Base-by-base conservation (phyloP, 1,140 invertebrate genomes). In the Drosophila fuyamai region DNA sequence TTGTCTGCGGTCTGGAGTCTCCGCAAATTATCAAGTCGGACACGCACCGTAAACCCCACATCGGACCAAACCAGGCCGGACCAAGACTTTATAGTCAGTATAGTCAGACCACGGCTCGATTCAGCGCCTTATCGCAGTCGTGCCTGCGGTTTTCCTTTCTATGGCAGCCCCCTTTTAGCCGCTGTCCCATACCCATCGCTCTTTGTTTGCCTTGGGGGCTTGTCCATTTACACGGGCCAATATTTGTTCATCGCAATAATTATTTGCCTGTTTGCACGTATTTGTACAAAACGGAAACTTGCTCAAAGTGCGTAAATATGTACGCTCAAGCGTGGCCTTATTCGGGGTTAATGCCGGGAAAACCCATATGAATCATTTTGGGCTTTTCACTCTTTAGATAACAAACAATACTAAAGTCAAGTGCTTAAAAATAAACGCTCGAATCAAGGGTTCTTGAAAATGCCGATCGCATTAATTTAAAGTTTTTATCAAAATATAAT, bases 161-260 rank as follows among this genome's bases (percentile, higher is more conserved):
- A 76, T 79, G 85, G 77, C 79, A 79, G 60, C 16, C 35, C 38
- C 36, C n/a, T 35, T 9, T 16, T 54, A 29, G 61, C n/a, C 35
- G n/a, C 27, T 41, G 46, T 12, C 35, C 38, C 36, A 55, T 47
- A 14, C 35, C 38, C 36, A 55, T 47, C 50, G 48, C 51, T 23
- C 55, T 35, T 50, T 86, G 75, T 86, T 86, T 83, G 60, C 44
- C 54, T 76, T 66, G 72, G 76, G 67, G 83, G 84, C 76, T 67
- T 56, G 83, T 76, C 83, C 83, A 79, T 75, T 85, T 76, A 60
- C 70, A 38, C 47, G 18, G 27, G 18, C 68, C 55, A 76, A 68
- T 76, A 76, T 76, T 67, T 55, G 44, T 40, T 55, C 40, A 60
- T 76, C 50, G 67, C 67, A 76, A 76, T 76, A 51, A 68, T 76